These are phyloP conservation scores for Fukomys damarensis DNA, from an alignment of 2,113 vertebrate species.

Conservation along the genomic window DNA sequence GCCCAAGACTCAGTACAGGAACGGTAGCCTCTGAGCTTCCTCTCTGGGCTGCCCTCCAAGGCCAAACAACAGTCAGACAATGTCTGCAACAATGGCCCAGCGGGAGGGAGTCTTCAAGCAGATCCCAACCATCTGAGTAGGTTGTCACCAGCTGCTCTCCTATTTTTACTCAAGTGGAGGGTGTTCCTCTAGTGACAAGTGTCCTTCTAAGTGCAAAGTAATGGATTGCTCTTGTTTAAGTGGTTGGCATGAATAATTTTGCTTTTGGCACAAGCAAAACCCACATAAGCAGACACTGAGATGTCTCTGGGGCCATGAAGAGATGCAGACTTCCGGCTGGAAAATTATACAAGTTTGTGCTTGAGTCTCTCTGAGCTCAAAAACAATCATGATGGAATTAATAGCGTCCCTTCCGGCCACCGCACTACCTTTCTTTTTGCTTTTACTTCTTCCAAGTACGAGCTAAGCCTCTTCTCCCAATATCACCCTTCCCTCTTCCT, in stretches of 20 bases:
- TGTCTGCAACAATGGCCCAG: neutral
- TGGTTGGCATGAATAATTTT: conserved; percentile 50
- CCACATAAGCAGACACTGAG: neutral
- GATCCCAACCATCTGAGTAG: neutral
- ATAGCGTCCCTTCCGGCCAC: neutral
- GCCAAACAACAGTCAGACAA: conserved; percentile 14
- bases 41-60: conserved; percentile 42
- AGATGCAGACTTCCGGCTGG: conserved; percentile 14
- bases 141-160: conserved; percentile 25
- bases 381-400: neutral
- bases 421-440: neutral
- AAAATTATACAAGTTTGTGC: neutral
- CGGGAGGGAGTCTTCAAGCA: neutral
- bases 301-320: neutral
- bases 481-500: fast-evolving
- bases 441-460: neutral
- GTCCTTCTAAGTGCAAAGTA: conserved; percentile 21
- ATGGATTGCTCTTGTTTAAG: conserved; percentile 47
- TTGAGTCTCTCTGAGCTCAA: neutral
- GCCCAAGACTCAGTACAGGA: neutral
- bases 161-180: neutral
- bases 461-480: neutral
- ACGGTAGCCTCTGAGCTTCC: neutral
- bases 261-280: conserved; percentile 58
- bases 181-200: conserved; percentile 17